phyloP scores from a whole-genome alignment of 2,888 invertebrate species.

The Celastrina argiolus region DNA sequence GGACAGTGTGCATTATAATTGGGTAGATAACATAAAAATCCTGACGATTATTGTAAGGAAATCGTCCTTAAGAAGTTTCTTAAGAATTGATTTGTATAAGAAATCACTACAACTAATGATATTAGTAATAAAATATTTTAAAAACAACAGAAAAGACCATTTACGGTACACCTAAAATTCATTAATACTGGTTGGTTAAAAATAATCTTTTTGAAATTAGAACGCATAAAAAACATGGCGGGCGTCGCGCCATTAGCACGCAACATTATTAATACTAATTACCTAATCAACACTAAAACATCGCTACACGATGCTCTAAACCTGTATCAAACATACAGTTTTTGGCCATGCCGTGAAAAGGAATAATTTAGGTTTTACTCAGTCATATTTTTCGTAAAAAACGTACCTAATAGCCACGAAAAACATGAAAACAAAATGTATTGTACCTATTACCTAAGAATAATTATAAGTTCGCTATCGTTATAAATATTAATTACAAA shows the following conservation, averaged over 20 bases:
- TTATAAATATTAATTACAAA: no score
- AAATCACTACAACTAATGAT: no score
- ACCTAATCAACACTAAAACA: slow-evolving; percentile 7
- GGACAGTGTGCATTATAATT: neutral
- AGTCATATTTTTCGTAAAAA: slow-evolving; percentile 6
- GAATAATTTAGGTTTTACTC: neutral
- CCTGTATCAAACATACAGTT: neutral
- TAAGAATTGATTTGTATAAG: no score
- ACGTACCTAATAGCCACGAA: neutral
- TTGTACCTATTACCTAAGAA: no score
- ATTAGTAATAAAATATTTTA: neutral
- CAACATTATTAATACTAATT: slow-evolving; percentile 20
- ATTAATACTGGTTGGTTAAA: neutral
- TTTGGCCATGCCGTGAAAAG: neutral
- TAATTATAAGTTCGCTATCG: no score
- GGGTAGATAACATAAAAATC: no score
- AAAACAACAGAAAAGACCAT: neutral
- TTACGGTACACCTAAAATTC: neutral
- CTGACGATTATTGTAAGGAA: no score
- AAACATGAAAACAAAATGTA: no score
- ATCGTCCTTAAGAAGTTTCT: no score
- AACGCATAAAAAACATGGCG: slow-evolving; percentile 11
- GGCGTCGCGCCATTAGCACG: neutral
- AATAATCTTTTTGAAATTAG: slow-evolving; percentile 13
- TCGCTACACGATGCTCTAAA: neutral